Conservation (phyloP, 2,113 vertebrate genomes). For the Craseonycteris thonglongyai region DNA sequence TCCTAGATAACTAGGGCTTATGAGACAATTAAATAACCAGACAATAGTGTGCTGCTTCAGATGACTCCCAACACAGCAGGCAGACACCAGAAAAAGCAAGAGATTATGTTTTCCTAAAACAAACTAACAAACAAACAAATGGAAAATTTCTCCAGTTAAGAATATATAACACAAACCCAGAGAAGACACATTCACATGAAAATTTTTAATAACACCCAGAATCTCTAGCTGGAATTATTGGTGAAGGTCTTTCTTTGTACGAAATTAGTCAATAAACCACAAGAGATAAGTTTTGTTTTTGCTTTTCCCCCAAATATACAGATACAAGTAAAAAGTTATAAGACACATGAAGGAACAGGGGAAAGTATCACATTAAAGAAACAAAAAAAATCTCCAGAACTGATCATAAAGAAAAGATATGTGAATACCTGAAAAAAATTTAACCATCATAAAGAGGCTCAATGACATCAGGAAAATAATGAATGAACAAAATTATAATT, state of each 20-base stretch:
- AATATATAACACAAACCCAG: background rate
- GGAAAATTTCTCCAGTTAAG: background rate
- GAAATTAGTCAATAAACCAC: background rate
- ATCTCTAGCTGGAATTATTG: background rate
- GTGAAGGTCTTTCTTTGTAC: background rate
- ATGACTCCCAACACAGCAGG: background rate
- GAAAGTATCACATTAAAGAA: background rate
- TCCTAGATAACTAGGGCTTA: background rate
- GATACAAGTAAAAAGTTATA: background rate
- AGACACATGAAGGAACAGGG: background rate
- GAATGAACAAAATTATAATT: background rate
- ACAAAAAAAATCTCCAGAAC: background rate
- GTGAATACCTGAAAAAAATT: background rate
- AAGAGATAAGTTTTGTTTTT: background rate
- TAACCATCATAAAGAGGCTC: background rate
- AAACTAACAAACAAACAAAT: background rate
- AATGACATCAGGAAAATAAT: background rate
- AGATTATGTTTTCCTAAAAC: background rate
- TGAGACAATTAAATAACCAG: background rate
- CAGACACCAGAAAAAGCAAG: background rate
- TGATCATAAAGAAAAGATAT: background rate
- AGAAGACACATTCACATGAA: background rate
- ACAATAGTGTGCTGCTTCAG: background rate
- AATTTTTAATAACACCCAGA: background rate
- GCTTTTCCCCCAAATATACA: background rate